Percentiles rank a stretch among this genome's conserved stretches.
Conservation (phyloP, 1,140 invertebrate species). For the Leucophenga varia region DNA sequence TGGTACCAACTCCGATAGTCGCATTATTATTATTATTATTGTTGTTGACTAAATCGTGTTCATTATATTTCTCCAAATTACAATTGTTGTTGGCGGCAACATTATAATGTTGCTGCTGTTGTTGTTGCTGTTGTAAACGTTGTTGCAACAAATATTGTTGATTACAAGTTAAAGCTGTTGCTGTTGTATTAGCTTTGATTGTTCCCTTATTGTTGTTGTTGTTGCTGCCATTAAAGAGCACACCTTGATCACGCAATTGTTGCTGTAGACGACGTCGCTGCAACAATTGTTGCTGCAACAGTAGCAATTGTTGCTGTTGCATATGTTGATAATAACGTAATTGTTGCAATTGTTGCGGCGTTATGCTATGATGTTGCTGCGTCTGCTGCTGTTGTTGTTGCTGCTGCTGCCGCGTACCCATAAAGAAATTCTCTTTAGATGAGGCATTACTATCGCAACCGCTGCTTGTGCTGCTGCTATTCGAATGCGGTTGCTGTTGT, state of each 20-base stretch:
- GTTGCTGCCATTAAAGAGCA: not conserved
- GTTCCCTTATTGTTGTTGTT: not conserved
- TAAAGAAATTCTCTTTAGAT: slow-evolving; percentile 47
- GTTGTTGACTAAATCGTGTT: slow-evolving; percentile 22
- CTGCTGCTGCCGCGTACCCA: slow-evolving; percentile 16
- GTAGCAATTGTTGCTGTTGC: slow-evolving; percentile 47
- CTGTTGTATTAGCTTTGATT: slow-evolving; percentile 20
- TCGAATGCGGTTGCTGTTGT: slow-evolving; percentile 15
- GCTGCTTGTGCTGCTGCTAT: slow-evolving; percentile 47
- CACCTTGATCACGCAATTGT: slow-evolving; percentile 38
- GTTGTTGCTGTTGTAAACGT: slow-evolving; percentile 17
- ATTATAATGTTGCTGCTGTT: slow-evolving; percentile 18
- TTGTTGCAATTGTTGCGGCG: slow-evolving; percentile 43
- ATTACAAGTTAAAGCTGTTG: slow-evolving; percentile 40
- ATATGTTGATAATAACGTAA: slow-evolving; percentile 48
- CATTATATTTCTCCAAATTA: slow-evolving; percentile 12
- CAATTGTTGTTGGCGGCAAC: slow-evolving; percentile 11
- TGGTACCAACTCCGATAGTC: slow-evolving; percentile 18
- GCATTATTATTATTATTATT: slow-evolving; percentile 32
- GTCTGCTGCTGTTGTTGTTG: slow-evolving; percentile 27
- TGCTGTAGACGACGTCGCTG: slow-evolving; percentile 42
- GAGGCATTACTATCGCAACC: slow-evolving; percentile 46
- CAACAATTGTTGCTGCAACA: slow-evolving; percentile 45
- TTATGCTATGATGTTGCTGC: slow-evolving; percentile 29
- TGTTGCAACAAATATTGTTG: slow-evolving; percentile 49